A percentile compares a stretch with the other conserved stretches of the same genome.
phyloP scores from a whole-genome alignment of 1,140 invertebrate species.

The Drosophila ercepeae region DNA sequence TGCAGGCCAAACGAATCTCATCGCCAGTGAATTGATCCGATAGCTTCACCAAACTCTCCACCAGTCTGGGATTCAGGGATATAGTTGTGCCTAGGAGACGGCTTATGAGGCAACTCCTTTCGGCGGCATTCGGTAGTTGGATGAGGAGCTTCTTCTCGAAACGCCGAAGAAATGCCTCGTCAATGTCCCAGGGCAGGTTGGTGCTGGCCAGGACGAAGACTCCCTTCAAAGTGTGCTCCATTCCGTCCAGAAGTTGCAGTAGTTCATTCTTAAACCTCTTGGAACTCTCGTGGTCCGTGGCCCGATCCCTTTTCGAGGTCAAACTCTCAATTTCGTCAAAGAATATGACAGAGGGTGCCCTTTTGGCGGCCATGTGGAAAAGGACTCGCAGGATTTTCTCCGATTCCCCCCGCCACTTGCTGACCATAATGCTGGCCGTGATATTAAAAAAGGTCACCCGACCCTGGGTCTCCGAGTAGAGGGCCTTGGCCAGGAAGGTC shows the following conservation, averaged over 20 bases:
- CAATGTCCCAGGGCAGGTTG: constrained; percentile 97
- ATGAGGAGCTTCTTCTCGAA: constrained; percentile 95
- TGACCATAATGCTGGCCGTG: constrained; percentile 93
- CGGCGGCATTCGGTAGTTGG: constrained; percentile 88
- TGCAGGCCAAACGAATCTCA: constrained; percentile 94
- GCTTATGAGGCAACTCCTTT: constrained; percentile 88
- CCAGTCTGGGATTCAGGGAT: constrained; percentile 82
- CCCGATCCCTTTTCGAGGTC: constrained; percentile 88
- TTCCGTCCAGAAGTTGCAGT: constrained; percentile 95
- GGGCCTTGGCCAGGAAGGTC: constrained; percentile 94
- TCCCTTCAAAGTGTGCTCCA: constrained; percentile 84
- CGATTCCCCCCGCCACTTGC: constrained; percentile 97
- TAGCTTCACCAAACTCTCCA: constrained; percentile 85
- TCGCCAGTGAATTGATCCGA: constrained; percentile 92
- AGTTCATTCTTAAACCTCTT: constrained; percentile 96
- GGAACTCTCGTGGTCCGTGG: constrained; percentile 95
- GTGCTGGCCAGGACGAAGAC: constrained; percentile 95
- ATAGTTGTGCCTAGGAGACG: constrained; percentile 84
- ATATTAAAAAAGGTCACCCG: constrained; percentile 94
- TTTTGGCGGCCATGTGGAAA: constrained; percentile 94
- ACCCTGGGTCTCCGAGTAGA: constrained; percentile 92
- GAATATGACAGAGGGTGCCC: constrained; percentile 97
- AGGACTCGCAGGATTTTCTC: constrained; percentile 94
- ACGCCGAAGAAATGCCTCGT: constrained; percentile 93
- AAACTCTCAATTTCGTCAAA: constrained; percentile 98